Conservation (phyloP, 2,797 vertebrate genomes). For the Cheirogaleus major region DNA sequence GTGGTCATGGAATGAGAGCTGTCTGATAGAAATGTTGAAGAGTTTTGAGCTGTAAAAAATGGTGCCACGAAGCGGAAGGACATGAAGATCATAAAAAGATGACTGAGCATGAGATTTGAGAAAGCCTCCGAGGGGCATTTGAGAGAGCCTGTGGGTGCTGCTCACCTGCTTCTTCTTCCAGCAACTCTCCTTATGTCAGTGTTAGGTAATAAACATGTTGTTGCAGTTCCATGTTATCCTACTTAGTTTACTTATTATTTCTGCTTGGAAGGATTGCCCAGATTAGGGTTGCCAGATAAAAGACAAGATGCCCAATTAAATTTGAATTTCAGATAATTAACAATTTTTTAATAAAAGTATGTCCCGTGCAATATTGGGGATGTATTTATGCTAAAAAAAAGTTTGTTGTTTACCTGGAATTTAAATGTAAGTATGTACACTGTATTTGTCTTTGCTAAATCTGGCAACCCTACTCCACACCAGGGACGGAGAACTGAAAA, state of each 20-base stretch:
- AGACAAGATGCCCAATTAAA: not conserved
- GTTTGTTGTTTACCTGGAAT: not conserved
- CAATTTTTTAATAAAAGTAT: not conserved
- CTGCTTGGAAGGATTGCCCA: not conserved
- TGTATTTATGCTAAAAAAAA: not conserved
- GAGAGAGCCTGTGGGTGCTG: not conserved
- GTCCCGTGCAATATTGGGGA: not conserved
- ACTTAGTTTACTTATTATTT: not conserved
- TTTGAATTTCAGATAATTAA: slow-evolving; percentile 2
- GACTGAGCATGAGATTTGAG: not conserved
- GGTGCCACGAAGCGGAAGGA: not conserved
- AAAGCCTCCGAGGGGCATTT: not conserved
- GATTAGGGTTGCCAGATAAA: not conserved
- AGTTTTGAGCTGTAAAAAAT: not conserved
- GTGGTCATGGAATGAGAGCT: not conserved
- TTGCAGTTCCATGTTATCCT: not conserved
- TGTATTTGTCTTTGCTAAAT: not conserved
- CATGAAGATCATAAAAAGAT: not conserved
- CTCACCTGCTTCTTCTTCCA: not conserved
- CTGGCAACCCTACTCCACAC: not conserved
- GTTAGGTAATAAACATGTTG: not conserved
- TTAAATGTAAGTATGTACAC: not conserved
- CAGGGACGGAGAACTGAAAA: not conserved
- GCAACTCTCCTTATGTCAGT: not conserved
- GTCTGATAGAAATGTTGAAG: not conserved